These are phyloP conservation scores for Ectropis grisescens DNA, from an alignment of 1,140 invertebrate species.

Conservation along the genomic window DNA sequence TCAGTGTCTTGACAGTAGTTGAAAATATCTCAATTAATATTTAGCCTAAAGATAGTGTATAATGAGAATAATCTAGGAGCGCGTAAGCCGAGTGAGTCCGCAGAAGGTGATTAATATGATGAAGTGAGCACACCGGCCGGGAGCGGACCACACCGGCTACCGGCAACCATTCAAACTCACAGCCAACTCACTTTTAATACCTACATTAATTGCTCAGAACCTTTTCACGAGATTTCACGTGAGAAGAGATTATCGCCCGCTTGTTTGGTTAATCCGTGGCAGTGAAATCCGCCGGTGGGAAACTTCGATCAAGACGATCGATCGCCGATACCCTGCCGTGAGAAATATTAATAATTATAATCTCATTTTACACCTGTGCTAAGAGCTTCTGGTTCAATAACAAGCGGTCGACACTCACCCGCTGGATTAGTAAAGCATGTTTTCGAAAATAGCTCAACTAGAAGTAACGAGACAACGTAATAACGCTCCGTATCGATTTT, in stretches of 20 bases:
- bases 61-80: constrained; percentile 55
- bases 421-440: no score
- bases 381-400: no score
- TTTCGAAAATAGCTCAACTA: no score
- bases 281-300: constrained; percentile 21
- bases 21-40: constrained; percentile 64
- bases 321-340: constrained; percentile 18
- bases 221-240: constrained; percentile 47
- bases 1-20: constrained; percentile 40
- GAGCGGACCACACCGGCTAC: constrained; percentile 28
- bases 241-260: constrained; percentile 49
- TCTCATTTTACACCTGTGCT: not conserved
- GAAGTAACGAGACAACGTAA: no score
- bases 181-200: constrained; percentile 28
- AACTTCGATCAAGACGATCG: constrained; percentile 24
- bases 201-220: constrained; percentile 36
- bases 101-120: constrained; percentile 51
- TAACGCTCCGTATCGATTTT: no score
- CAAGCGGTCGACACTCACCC: no score
- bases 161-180: constrained; percentile 18
- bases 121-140: constrained; percentile 31
- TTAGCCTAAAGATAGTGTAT: constrained; percentile 58
- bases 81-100: constrained; percentile 58
- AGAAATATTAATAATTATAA: constrained; percentile 1
- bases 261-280: constrained; percentile 42